Evolutionary conservation across 2,797 vertebrate species (phyloP).

Genomic region (Rhabdomys pumilio): DNA sequence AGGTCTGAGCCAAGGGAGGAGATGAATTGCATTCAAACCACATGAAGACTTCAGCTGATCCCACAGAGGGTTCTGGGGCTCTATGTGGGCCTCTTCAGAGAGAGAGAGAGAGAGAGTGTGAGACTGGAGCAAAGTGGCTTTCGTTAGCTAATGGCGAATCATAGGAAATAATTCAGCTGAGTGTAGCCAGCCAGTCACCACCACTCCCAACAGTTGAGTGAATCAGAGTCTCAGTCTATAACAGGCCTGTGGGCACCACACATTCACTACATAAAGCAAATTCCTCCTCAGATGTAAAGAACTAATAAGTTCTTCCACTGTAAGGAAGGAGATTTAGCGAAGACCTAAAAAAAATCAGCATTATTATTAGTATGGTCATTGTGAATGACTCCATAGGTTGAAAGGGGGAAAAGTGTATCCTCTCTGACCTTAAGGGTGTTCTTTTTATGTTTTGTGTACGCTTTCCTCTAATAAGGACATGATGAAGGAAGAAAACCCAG

Average conservation of each 20-base stretch:
- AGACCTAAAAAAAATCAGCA: conserved; percentile 38
- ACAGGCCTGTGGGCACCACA: neutral
- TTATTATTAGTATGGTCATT: conserved; percentile 44
- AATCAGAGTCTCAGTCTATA: neutral
- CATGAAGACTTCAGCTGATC: neutral
- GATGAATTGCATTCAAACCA: neutral
- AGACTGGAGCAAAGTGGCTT: neutral
- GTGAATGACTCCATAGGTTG: conserved; percentile 8
- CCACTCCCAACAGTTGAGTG: neutral
- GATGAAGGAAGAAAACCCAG: conserved; percentile 29
- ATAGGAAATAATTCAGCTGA: conserved; percentile 21
- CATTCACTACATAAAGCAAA: neutral
- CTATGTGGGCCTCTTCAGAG: neutral
- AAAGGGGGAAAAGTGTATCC: neutral
- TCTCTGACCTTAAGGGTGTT: neutral
- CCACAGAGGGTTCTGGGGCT: neutral
- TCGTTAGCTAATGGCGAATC: conserved; percentile 8
- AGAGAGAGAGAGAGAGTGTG: neutral
- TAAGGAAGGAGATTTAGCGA: conserved; percentile 21
- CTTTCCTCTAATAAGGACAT: neutral
- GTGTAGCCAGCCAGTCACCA: neutral
- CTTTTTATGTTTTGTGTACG: conserved; percentile 46
- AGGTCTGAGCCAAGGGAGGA: neutral
- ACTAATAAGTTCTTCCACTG: conserved; percentile 1
- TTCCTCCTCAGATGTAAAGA: conserved; percentile 54